Evolutionary conservation across 2,888 invertebrate species (phyloP), one percentile per base, ranked within the genome.

Genomic region (Plebejus argus): DNA sequence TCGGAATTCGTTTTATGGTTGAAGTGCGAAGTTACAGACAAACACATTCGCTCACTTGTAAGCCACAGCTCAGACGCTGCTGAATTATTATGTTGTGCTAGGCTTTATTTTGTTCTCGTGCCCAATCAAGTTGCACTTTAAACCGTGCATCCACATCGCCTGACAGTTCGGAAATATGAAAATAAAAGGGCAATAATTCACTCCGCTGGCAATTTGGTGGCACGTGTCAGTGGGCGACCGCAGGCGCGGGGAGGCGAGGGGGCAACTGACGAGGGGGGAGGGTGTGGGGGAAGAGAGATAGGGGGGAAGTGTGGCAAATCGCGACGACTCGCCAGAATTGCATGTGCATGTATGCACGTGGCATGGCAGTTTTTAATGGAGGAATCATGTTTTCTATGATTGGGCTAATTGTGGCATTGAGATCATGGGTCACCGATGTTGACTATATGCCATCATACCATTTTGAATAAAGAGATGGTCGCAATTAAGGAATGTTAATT

Each of bases 311-410:
- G 90, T 86, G 82, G 86, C 92, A 86, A 92, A 94, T 93, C 88
- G 90, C 83, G 83, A 83, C 89, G 90, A 86, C 83, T 84, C 66
- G 66, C 66, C 79, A 81, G 89, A 91, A 94, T 91, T 91, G 91
- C 86, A 83, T 86, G 90, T 90, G 89, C 90, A 91, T 92, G 93
- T 91, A 53, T 88, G 79, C 93, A 86, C 91, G 92, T 89, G 91
- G 61, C 76, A 78, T 78, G 79, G 28, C 15, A 45, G 20, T 78
- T 72, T 76, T 80, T 84, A 81, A 82, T 82, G 83, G 80, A 81
- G 79, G 78, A 82, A 82, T 78, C 80, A 82, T 84, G 81, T 81
- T 75, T 28, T 66, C 70, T 76, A 79, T 71, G 70, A 77, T 70
- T 77, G 23, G 6, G 15, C 20, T 58, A 72, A 39, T 4, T 61